Conservation (phyloP, 2,797 vertebrate genomes). For the Linurgus olivaceus region DNA sequence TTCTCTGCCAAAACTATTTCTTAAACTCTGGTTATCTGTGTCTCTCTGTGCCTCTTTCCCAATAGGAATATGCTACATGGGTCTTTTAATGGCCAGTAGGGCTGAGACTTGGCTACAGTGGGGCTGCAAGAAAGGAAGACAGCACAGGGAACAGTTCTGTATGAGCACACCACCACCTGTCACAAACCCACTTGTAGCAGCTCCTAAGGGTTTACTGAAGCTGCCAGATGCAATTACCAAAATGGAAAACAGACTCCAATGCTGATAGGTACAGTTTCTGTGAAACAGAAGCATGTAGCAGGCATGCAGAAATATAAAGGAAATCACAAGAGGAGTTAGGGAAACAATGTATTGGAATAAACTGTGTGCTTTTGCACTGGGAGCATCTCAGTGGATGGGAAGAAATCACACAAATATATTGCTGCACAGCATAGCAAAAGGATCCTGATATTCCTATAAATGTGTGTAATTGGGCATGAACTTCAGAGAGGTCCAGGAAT, state of each 20-base stretch:
- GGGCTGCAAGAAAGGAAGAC: background rate
- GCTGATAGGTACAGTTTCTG: background rate
- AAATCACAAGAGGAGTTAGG: background rate
- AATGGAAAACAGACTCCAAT: background rate
- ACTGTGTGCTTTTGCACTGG: background rate
- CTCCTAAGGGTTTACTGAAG: background rate
- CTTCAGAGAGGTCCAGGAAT: background rate
- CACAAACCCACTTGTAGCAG: background rate
- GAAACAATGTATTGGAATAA: background rate
- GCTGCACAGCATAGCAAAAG: background rate
- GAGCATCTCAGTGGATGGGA: background rate
- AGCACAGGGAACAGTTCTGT: background rate
- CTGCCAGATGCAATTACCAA: background rate
- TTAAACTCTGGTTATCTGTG: background rate
- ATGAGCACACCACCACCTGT: background rate
- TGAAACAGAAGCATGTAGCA: background rate
- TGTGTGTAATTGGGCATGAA: background rate
- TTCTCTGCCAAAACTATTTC: background rate
- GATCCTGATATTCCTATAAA: background rate
- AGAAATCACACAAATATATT: background rate
- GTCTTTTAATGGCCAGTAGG: background rate
- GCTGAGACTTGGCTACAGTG: accelerated
- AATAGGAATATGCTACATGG: background rate
- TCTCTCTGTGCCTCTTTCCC: background rate
- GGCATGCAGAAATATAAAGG: background rate